Evolutionary conservation across 2,888 invertebrate species (phyloP), one percentile per base, ranked within the genome.

Genomic region (Odontomyia ornata): DNA sequence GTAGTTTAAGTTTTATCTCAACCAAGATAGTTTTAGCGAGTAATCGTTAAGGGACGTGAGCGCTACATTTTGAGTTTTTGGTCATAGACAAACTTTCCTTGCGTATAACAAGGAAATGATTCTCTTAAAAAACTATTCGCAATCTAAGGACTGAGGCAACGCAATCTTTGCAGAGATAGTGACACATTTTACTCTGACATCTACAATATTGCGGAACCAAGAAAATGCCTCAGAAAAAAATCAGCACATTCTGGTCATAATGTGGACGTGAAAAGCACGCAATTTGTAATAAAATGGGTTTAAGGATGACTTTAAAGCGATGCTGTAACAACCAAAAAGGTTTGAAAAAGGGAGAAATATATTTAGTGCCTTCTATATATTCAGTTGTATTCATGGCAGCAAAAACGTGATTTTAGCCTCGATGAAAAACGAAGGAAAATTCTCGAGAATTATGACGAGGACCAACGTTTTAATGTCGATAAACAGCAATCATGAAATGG

Each of bases 241-340:
- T n/a, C n/a, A n/a, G 21, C 47, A 69, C 27, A 69, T 69, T 47
- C 23, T 46, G 47, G 18, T n/a, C 46, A 69, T 47, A 13, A 46
- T 21, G 47, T 13, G 47, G n/a, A 57, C 73, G 36, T 36, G 60
- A 43, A 73, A 4, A 57, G 36, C 43, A 23, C 60, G 43, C 13
- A 73, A 73, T 73, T 57, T 60, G 60, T 36, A 15, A 73, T 73
- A 73, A 73, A 73, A 60, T 11, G 57, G 60, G 60, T 23, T 73
- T 73, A 36, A 60, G 36, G 36, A 60, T 21, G 36, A 60, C 60
- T 73, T 73, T 73, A 73, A 73, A 73, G 21, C 56, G 56, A 27
- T 1, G 9, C 65, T 36, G 18, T 5, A 52, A 52, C 13, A 18
- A 52, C 52, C 4, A 52, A 9, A 4, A 36, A 18, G 27, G 36